These are phyloP conservation scores for Musca vetustissima DNA, from an alignment of 1,140 invertebrate genomes.

Conservation along the genomic window DNA sequence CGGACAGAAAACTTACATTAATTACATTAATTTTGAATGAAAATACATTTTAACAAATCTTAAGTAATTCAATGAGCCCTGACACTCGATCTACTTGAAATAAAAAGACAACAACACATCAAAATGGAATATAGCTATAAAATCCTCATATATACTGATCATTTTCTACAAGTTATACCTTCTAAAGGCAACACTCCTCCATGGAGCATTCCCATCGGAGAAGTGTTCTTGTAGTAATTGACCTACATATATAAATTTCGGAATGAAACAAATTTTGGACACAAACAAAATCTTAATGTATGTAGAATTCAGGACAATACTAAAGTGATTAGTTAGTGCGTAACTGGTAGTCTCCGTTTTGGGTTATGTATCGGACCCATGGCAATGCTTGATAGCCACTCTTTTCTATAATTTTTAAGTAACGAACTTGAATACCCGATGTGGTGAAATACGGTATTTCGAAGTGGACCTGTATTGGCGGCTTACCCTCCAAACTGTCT, in stretches of 20 bases:
- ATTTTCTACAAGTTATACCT: too few species aligned
- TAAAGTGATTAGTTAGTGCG: slow-evolving; percentile 76
- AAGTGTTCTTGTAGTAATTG: too few species aligned
- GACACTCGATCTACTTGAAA: too few species aligned
- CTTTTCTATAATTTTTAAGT: slow-evolving; percentile 99
- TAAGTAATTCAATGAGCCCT: too few species aligned
- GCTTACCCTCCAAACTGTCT: slow-evolving; percentile 89
- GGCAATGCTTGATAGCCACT: slow-evolving; percentile 98
- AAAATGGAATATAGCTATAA: too few species aligned
- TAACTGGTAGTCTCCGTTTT: slow-evolving; percentile 99
- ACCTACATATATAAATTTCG: neutral
- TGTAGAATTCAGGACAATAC: slow-evolving; percentile 7
- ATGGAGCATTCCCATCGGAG: too few species aligned
- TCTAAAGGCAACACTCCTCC: too few species aligned
- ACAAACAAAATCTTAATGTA: neutral
- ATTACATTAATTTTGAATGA: too few species aligned
- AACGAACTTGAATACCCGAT: slow-evolving; percentile 97
- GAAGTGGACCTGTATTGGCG: slow-evolving; percentile 98
- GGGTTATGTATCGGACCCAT: slow-evolving; percentile 99
- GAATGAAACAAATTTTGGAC: neutral
- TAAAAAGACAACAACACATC: too few species aligned
- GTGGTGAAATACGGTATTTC: slow-evolving; percentile 99
- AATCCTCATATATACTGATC: too few species aligned
- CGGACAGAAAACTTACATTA: too few species aligned
- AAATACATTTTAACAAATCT: too few species aligned